Conservation (phyloP, 1,140 invertebrate genomes). For the Mizuhopecten yessoensis region DNA sequence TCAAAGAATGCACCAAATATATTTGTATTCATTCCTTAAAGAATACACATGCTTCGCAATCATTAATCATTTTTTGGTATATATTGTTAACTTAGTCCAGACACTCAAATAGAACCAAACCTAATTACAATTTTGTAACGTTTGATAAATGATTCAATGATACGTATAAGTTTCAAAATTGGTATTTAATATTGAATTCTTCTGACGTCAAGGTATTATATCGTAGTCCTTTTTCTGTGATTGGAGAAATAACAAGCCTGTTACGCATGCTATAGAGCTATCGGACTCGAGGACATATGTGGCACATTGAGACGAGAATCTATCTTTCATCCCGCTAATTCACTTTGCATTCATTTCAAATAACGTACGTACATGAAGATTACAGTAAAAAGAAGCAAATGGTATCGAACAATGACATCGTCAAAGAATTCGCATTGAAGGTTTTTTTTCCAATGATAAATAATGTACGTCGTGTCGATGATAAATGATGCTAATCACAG, state of each 20-base stretch:
- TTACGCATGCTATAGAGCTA: background rate
- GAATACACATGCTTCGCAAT: background rate
- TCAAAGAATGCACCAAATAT: background rate
- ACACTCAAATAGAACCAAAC: background rate
- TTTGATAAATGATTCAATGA: background rate
- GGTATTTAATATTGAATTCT: background rate
- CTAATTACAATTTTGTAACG: background rate
- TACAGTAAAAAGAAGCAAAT: too few species aligned
- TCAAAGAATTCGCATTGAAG: background rate
- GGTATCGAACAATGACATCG: too few species aligned
- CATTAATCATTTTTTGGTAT: background rate
- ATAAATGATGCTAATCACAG: too few species aligned
- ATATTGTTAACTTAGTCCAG: background rate
- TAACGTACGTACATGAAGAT: too few species aligned
- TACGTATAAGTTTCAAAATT: background rate
- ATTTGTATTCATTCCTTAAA: slow-evolving; percentile 17
- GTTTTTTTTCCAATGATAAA: too few species aligned
- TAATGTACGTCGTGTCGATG: too few species aligned
- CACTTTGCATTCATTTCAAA: background rate
- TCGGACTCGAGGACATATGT: background rate
- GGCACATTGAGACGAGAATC: background rate
- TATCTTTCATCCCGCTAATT: background rate
- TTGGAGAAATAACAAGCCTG: too few species aligned
- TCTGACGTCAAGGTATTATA: background rate
- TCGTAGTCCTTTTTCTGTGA: background rate